Evolutionary conservation across 2,113 vertebrate genomes (phyloP), one percentile per base, ranked within the genome.

Genomic region (Centropus unirufus): DNA sequence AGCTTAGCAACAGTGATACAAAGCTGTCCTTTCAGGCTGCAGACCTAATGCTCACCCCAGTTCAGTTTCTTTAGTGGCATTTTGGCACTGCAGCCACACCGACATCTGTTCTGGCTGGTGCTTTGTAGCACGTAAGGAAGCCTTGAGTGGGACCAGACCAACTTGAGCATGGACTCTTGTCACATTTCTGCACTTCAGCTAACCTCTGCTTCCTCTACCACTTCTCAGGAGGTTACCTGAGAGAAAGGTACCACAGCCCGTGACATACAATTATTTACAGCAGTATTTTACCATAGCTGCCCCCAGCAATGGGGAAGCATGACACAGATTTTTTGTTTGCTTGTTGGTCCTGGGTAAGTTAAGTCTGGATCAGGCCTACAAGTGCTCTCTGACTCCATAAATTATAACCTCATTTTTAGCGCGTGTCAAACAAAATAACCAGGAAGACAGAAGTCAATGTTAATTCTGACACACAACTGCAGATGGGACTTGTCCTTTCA

Each of bases 141-240:
- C n/a, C 32, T 42, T 9, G 59, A 16, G 2, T 21, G 57, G 57
- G 18, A 73, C 5, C 29, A 75, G 10, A 11, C n/a, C 51, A 70
- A 15, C 0, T 1, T 17, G 13, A 70, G 14, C 29, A 66, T 27
- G 20, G 61, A 55, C 14, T 2, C 1, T 8, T 32, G 9, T 44
- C 5, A 0, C 27, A 5, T 11, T 47, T 27, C 34, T 39, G 58
- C 2, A 0, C 40, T 80, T 74, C 57, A 42, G 66, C 24, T 69
- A 29, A 76, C 14, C 8, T 73, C 80, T 51, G 7, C n/a, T 58
- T 81, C 21, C 21, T 74, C 6, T 29, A 42, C 30, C n/a, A 66
- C 29, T 24, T 70, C 68, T 49, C 11, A 3, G 3, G 9, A 30
- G 8, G 13, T 73, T 2, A 58, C 8, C 20, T 44, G 29, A 81